These are phyloP conservation scores for Epinephelus fuscoguttatus DNA, from an alignment of 2,113 vertebrate species.

Conservation along the genomic window DNA sequence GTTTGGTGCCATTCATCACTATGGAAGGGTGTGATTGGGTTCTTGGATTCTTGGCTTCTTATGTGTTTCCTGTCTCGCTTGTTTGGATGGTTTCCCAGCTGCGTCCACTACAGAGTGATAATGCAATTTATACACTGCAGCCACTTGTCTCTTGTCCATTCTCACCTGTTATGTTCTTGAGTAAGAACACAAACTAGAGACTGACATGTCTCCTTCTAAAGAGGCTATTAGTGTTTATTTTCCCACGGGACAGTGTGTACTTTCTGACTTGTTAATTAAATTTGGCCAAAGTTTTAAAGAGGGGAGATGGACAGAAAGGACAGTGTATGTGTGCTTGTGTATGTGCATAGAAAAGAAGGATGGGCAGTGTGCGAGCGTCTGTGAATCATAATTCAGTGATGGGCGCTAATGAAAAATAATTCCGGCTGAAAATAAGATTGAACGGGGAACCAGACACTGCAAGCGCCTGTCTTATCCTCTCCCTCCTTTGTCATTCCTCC, in stretches of 20 bases:
- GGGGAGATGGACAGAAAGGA: not conserved
- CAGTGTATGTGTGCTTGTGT: not conserved
- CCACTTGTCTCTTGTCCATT: conserved; percentile 23
- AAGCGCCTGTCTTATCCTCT: conserved; percentile 12
- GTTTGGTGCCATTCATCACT: conserved; percentile 22
- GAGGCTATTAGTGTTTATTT: conserved; percentile 29
- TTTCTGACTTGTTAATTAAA: conserved; percentile 42
- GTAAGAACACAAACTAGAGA: conserved; percentile 16
- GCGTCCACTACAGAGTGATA: conserved; percentile 7
- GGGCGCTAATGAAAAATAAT: conserved; percentile 60
- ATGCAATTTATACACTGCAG: conserved; percentile 4
- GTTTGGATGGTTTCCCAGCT: conserved; percentile 20
- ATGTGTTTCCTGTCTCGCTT: conserved; percentile 24
- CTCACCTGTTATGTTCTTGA: conserved; percentile 22
- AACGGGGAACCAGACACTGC: conserved; percentile 33
- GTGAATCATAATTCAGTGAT: conserved; percentile 44
- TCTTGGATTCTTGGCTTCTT: not conserved
- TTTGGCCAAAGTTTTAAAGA: conserved; percentile 6
- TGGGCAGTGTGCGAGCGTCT: conserved; percentile 15
- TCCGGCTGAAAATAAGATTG: conserved; percentile 56
- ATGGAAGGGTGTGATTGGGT: conserved; percentile 7
- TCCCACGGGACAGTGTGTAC: conserved; percentile 15
- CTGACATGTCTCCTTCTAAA: conserved; percentile 12
- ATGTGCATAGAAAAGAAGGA: not conserved
- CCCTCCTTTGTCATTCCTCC: conserved; percentile 45